These are phyloP conservation scores for Lanistes nyassanus DNA, from an alignment of 1,140 invertebrate species.

Conservation along the genomic window DNA sequence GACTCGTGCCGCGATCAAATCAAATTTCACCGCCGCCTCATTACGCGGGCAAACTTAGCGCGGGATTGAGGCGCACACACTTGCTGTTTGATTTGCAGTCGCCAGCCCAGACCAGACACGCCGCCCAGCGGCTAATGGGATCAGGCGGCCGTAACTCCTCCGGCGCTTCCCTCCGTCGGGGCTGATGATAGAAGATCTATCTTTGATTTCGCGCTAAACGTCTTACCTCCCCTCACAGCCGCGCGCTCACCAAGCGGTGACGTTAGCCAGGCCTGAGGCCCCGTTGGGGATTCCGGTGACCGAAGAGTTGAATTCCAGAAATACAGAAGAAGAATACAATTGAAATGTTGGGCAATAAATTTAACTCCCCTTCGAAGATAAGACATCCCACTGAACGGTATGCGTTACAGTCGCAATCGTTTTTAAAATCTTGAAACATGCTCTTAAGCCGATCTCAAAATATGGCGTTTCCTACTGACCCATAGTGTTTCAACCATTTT, in stretches of 20 bases:
- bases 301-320: no score
- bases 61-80: constrained; percentile 20
- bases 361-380: no score
- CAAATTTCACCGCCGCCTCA: constrained; percentile 27
- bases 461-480: no score
- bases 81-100: constrained; percentile 25
- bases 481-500: no score
- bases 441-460: no score
- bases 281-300: neutral
- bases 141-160: constrained; percentile 16
- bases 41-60: constrained; percentile 28
- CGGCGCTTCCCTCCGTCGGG: neutral
- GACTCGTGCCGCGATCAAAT: constrained; percentile 22
- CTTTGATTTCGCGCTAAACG: constrained; percentile 26
- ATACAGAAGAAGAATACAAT: no score
- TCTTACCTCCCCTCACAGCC: constrained; percentile 20
- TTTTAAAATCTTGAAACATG: no score
- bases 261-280: constrained; percentile 22
- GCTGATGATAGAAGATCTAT: constrained; percentile 6
- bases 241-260: constrained; percentile 9
- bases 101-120: constrained; percentile 8
- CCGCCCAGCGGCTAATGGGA: constrained; percentile 8
- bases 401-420: no score
- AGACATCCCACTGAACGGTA: no score
- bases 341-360: no score